A percentile compares a stretch with the other conserved stretches of the same genome.
These are phyloP conservation scores for Spatula clypeata DNA, from an alignment of 2,797 vertebrate genomes.

Conservation along the genomic window DNA sequence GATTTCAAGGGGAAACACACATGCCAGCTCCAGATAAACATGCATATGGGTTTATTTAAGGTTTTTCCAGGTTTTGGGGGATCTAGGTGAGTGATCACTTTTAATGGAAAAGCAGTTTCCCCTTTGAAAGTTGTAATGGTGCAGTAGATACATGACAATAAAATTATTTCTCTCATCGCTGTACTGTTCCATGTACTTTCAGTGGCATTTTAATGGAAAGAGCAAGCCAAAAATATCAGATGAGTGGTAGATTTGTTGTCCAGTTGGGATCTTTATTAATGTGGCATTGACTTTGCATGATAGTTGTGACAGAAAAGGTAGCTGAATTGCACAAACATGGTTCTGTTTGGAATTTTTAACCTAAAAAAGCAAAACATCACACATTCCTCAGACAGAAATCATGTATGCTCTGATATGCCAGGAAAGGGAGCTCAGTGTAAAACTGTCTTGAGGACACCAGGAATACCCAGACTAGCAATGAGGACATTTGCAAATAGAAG, in stretches of 20 bases:
- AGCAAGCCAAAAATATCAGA: not conserved
- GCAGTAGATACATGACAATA: not conserved
- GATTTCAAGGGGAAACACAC: not conserved
- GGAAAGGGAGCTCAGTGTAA: not conserved
- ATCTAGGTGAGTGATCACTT: not conserved
- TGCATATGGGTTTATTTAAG: not conserved
- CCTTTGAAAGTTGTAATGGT: not conserved
- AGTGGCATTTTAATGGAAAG: not conserved
- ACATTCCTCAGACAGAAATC: not conserved
- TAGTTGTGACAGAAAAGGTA: not conserved
- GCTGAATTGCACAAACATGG: not conserved
- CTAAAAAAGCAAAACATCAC: not conserved
- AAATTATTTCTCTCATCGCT: not conserved
- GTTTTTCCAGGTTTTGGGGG: not conserved
- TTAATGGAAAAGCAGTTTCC: not conserved
- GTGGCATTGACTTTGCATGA: not conserved
- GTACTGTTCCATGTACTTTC: not conserved
- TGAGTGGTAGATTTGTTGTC: not conserved
- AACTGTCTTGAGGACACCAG: not conserved
- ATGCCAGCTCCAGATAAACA: not conserved
- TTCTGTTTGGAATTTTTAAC: not conserved
- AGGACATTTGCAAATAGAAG: constrained; percentile 47
- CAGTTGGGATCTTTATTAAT: not conserved
- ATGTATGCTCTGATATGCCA: not conserved
- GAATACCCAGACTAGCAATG: constrained; percentile 9